Evolutionary conservation across 2,888 invertebrate species (phyloP), one percentile per base, ranked within the genome.

Genomic region (Zygaena filipendulae): DNA sequence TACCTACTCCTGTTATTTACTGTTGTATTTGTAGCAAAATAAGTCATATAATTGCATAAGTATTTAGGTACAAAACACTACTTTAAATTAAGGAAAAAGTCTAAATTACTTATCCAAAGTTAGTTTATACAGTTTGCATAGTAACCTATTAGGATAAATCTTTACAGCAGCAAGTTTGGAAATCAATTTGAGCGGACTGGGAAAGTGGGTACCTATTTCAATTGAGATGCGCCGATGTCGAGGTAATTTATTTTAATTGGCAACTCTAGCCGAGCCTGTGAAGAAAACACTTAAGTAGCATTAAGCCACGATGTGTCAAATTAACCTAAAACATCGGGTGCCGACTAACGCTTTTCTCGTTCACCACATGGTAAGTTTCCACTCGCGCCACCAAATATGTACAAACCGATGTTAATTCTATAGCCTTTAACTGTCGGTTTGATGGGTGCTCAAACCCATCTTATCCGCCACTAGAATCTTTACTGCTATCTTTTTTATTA

Each of bases 181-280:
- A 62, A 61, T 55, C 50, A 52, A 69, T 63, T 62, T 49, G 51
- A 55, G n/a, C n/a, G n/a, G 62, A 54, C 52, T 46, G 45, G 52
- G 52, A 45, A 54, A 58, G 50, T 52, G 47, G 50, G 53, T 59
- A 61, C 57, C 61, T 58, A n/a, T n/a, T n/a, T n/a, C n/a, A n/a
- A n/a, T n/a, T n/a, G n/a, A n/a, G n/a, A n/a, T n/a, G n/a, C n/a
- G n/a, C n/a, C n/a, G n/a, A n/a, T n/a, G n/a, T n/a, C n/a, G 59
- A 52, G 58, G 61, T 61, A 63, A 68, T 68, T 67, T 64, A 52
- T 59, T 61, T 68, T 66, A 59, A 69, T 64, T 61, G 58, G 45
- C 48, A 42, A 40, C 43, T 54, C 49, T 49, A 55, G 43, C 31
- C 23, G 35, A 32, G 13, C 19, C 27, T 31, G 38, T 39, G 35